A percentile compares a stretch with the other conserved stretches of the same genome.
phyloP scores from a whole-genome alignment of 2,888 invertebrate species.

The Spodoptera exigua region DNA sequence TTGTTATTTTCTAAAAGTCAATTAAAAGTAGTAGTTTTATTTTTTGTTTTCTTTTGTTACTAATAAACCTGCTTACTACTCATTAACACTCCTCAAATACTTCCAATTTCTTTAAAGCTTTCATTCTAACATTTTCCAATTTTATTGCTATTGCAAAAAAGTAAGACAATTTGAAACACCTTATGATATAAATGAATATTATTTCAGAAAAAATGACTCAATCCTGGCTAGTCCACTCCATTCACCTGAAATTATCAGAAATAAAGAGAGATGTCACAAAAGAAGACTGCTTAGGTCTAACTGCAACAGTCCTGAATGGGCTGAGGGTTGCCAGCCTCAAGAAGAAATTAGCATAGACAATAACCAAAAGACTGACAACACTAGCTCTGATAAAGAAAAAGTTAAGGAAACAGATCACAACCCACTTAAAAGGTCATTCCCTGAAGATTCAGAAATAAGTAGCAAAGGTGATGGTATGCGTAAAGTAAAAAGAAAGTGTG shows the following conservation, averaged over 20 bases:
- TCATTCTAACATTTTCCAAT: no score
- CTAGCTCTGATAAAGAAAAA: conserved; percentile 37
- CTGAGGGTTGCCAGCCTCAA: conserved; percentile 76
- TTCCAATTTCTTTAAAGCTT: no score
- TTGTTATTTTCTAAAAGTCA: conserved; percentile 54
- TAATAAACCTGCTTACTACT: conserved; percentile 20
- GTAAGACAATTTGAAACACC: background rate
- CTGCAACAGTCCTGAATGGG: conserved; percentile 83
- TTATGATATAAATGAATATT: no score
- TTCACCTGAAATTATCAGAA: conserved; percentile 74
- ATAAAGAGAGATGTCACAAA: conserved; percentile 67
- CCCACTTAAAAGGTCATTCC: conserved; percentile 64
- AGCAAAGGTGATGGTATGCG: conserved; percentile 77
- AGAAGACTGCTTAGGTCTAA: conserved; percentile 70
- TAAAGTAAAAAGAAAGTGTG: conserved; percentile 71
- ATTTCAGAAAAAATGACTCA: conserved; percentile 76
- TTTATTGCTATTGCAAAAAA: background rate
- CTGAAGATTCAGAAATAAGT: conserved; percentile 66
- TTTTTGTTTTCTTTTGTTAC: conserved; percentile 30
- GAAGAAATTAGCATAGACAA: conserved; percentile 67
- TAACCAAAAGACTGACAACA: conserved; percentile 60
- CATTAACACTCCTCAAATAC: background rate
- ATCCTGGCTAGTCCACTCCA: conserved; percentile 70
- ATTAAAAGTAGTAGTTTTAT: conserved; percentile 36
- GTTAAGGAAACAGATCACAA: conserved; percentile 52